Evolutionary conservation across 2,113 vertebrate species (phyloP), one percentile per base, ranked within the genome.

Genomic region (Gnathonemus echidnorhynchus): DNA sequence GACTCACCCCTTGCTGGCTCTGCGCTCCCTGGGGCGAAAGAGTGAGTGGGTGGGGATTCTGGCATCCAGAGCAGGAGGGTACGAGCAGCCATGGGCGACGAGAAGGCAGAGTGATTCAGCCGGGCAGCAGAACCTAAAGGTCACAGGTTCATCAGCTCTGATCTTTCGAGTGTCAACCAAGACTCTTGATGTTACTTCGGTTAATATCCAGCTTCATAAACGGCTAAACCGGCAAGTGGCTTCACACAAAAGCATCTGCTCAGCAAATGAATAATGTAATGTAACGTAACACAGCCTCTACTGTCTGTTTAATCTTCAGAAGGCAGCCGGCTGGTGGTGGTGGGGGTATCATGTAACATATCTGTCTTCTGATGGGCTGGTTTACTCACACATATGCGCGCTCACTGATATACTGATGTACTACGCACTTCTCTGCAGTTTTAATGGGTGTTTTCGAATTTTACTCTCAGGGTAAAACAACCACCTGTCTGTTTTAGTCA

Each of bases 1-100:
- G 95, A 95, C 92, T 95, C 95, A 95, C 92, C 90, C 70, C 42
- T 49, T 56, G 0, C 91, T 92, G 93, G 91, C 94, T 93, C 93
- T 94, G 93, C 94, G 92, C 93, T 94, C 92, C 93, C 91, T 92
- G 88, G 83, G 83, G 42, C n/a, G 45, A 24, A 35, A 45, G 66
- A 70, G 91, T 87, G 86, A 53, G 53, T 92, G 89, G 19, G 42
- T 58, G 52, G 90, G 2, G 5, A 92, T 74, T 85, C 42, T 46
- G 42, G 8, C 19, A 85, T 85, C 42, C 83, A 46, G 83, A 24
- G 8, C 39, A 85, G 45, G 1, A 48, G 35, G 45, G 83, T 21
- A 21, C 17, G 45, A 9, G 83, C 8, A 48, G 45, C 39, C 83
- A 48, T 10, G 45, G 8, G 42, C 83, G 17, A 45, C 13, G 15